Evolutionary conservation across 1,140 invertebrate genomes (phyloP), one percentile per base, ranked within the genome.

Genomic region (Chelonus insularis): DNA sequence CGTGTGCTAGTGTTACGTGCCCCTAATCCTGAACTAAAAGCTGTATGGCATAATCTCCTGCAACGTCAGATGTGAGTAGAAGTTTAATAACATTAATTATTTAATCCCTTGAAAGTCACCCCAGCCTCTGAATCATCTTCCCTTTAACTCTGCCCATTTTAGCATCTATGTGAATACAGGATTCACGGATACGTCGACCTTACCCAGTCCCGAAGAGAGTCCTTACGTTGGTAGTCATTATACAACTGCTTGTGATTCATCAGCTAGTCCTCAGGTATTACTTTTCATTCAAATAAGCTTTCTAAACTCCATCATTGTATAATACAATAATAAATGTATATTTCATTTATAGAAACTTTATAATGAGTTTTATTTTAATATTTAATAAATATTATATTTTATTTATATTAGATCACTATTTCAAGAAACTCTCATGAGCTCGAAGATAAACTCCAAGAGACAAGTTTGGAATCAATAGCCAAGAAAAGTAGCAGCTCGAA

Each of bases 1-100:
- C 83, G 89, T 68, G 87, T 89, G 3, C 76, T 94, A 1, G 85
- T 91, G 0, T 75, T 94, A 7, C 80, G 91, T 23, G 91, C 92
- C 1, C 91, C 91, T 0, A 92, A 87, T 1, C 83, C 88, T 36
- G 92, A 94, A 74, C 76, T 93, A 5, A 94, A 94, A 73, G 91
- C 91, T 14, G 91, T 94, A 1, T 94, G 92, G 92, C 91, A 93
- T 74, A 93, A 92, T 70, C 83, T 94, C n/a, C 82, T 94, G 8
- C 90, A 93, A 67, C 83, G 91, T 60, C 92, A 94, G 81, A 92
- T 94, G 91, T 93, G 82, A 88, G 87, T 83, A 65, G 34, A 9
- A 21, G 47, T 41, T 11, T 34, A 23, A 45, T 20, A 6, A 21
- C 18, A n/a, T 60, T 14, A 32, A 3, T 14, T 52, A 60, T 57